Evolutionary conservation across 1,140 invertebrate species (phyloP).

Genomic region (Pygmarrhopalites habei): DNA sequence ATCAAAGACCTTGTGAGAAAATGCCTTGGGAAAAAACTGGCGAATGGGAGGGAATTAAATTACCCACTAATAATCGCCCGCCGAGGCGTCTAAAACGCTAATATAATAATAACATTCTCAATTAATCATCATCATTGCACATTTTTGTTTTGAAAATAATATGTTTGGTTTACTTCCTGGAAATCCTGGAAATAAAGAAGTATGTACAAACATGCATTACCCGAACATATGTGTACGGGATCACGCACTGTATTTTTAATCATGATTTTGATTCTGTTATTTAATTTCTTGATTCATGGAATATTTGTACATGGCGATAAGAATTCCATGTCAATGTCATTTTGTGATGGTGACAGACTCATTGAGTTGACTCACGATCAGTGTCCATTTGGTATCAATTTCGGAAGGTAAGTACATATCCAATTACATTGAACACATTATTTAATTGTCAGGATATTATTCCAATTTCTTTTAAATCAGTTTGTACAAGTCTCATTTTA

Average conservation of each 20-base stretch:
- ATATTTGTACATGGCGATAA: neutral
- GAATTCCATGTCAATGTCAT: slow-evolving; percentile 9
- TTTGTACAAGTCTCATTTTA: too few species aligned
- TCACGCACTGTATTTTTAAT: neutral
- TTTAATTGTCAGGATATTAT: too few species aligned
- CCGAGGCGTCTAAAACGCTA: too few species aligned
- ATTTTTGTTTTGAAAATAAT: too few species aligned
- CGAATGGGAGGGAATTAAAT: slow-evolving; percentile 36
- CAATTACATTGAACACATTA: too few species aligned
- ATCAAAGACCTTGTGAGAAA: slow-evolving; percentile 25
- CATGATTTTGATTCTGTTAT: neutral
- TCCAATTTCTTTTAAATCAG: slow-evolving; percentile 13
- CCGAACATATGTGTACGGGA: too few species aligned
- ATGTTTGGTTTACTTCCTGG: too few species aligned
- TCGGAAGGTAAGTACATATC: too few species aligned
- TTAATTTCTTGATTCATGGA: neutral
- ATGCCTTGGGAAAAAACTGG: slow-evolving; percentile 39
- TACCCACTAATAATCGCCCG: neutral
- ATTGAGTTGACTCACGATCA: slow-evolving; percentile 6
- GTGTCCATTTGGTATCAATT: slow-evolving; percentile 17
- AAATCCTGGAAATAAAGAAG: too few species aligned
- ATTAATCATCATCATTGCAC: too few species aligned
- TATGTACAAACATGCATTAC: too few species aligned
- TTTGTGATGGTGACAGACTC: slow-evolving; percentile 16
- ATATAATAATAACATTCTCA: too few species aligned